Evolutionary conservation across 2,888 invertebrate species (phyloP).

Genomic region (Isoperla grammatica): DNA sequence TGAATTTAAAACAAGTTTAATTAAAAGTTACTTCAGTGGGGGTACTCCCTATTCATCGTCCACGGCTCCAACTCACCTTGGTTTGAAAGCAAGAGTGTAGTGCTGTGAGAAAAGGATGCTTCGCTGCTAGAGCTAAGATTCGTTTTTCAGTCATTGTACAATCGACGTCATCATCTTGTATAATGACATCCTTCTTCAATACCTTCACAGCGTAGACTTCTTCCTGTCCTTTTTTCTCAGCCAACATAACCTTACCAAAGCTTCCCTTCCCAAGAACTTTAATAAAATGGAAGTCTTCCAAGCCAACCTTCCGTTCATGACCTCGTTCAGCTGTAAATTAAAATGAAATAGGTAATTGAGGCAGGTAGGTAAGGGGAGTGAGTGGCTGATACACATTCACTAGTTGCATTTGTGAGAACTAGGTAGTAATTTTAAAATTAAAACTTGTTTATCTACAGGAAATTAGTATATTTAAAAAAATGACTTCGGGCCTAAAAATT

Average conservation of each 20-base stretch:
- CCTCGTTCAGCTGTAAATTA: constrained; percentile 15
- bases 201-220: constrained; percentile 87
- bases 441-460: too few species aligned
- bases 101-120: constrained; percentile 96
- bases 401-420: background rate
- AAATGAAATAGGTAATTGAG: background rate
- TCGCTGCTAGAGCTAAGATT: constrained; percentile 93
- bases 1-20: too few species aligned
- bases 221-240: constrained; percentile 84
- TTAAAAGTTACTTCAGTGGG: too few species aligned
- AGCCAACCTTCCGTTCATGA: constrained; percentile 48
- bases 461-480: too few species aligned
- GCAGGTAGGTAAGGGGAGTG: too few species aligned
- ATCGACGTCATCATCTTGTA: constrained; percentile 98
- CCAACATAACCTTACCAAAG: constrained; percentile 98
- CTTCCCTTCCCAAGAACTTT: constrained; percentile 99
- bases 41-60: too few species aligned
- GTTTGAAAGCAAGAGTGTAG: constrained; percentile 98
- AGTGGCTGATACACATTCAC: background rate
- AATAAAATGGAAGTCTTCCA: constrained; percentile 92
- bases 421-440: too few species aligned
- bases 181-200: constrained; percentile 95
- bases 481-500: too few species aligned
- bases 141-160: constrained; percentile 99
- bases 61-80: constrained; percentile 51